These are phyloP conservation scores for Pyrgilauda ruficollis DNA, from an alignment of 2,113 vertebrate species.

Conservation along the genomic window DNA sequence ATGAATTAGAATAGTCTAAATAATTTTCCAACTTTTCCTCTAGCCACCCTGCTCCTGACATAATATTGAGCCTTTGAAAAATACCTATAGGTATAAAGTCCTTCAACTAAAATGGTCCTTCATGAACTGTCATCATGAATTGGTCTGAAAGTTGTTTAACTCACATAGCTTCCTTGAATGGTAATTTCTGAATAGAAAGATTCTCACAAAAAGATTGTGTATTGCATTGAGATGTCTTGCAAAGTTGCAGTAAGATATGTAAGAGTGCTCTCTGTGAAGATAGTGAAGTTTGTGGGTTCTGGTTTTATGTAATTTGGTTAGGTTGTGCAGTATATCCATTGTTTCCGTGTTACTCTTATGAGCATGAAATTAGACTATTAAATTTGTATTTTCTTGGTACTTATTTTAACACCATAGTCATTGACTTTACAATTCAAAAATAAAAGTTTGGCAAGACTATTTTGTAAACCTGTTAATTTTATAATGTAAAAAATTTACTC, in stretches of 20 bases:
- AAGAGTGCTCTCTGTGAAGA: conserved; percentile 71
- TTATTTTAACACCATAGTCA: conserved; percentile 79
- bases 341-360: conserved; percentile 75
- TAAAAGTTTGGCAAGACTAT: conserved; percentile 85
- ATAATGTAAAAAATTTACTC: conserved; percentile 89
- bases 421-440: conserved; percentile 79
- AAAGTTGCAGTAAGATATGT: conserved; percentile 64
- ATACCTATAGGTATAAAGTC: conserved; percentile 53
- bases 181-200: conserved; percentile 55
- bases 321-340: conserved; percentile 69
- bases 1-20: conserved; percentile 20
- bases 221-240: conserved; percentile 68
- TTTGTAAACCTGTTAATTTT: conserved; percentile 96
- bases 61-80: conserved; percentile 40
- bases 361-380: conserved; percentile 80
- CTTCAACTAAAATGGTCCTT: conserved; percentile 60
- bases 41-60: conserved; percentile 11
- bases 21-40: conserved; percentile 28
- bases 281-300: conserved; percentile 67
- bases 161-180: conserved; percentile 61
- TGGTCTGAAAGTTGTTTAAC: conserved; percentile 65
- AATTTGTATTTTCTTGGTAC: conserved; percentile 85
- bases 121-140: conserved; percentile 49
- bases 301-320: conserved; percentile 64
- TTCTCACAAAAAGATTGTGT: conserved; percentile 55